phyloP scores from a whole-genome alignment of 2,113 vertebrate species.

The Scalopus aquaticus region DNA sequence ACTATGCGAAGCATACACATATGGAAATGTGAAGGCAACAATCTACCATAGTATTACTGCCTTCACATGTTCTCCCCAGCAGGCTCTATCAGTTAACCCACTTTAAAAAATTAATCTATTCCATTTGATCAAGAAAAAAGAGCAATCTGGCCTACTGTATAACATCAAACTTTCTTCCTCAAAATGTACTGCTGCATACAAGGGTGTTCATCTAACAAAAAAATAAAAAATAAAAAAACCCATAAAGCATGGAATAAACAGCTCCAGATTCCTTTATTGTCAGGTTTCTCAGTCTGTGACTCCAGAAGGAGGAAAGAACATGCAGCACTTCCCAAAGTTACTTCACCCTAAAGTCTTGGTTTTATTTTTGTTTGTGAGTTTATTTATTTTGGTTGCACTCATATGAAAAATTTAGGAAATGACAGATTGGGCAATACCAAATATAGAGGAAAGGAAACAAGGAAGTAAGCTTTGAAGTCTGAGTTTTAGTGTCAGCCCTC shows the following conservation, averaged over 20 bases:
- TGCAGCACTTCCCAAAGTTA: neutral
- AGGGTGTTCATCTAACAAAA: neutral
- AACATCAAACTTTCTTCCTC: neutral
- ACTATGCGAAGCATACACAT: neutral
- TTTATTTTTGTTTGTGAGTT: neutral
- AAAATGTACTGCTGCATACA: neutral
- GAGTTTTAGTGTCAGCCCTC: neutral
- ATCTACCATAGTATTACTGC: neutral
- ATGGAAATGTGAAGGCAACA: neutral
- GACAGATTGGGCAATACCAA: neutral
- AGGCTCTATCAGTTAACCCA: too few species aligned
- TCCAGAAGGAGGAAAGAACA: neutral
- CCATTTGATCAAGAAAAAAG: neutral
- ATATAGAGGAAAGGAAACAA: neutral
- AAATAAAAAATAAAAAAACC: neutral
- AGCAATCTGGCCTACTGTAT: neutral
- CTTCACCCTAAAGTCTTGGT: neutral
- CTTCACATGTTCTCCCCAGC: neutral
- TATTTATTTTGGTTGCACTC: neutral
- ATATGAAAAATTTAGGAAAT: neutral
- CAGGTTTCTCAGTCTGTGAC: neutral
- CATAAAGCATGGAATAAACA: neutral
- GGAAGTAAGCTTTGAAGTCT: neutral
- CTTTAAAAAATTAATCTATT: too few species aligned
- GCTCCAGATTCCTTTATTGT: neutral